Base-by-base conservation (phyloP, 2,113 vertebrate genomes). In the Carassius gibelio region DNA sequence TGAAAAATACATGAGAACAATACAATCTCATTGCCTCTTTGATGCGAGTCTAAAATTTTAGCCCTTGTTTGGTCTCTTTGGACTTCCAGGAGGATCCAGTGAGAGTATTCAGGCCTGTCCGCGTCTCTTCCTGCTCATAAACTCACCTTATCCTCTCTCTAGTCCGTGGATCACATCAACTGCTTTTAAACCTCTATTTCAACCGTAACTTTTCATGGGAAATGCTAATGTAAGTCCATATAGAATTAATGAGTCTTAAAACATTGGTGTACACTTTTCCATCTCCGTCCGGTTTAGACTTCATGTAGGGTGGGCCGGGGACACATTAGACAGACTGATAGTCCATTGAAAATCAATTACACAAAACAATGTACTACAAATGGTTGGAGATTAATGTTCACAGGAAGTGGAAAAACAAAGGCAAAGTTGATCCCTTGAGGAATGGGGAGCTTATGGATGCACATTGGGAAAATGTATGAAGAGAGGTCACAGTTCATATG, bases 331-430 rank as follows among this genome's bases (percentile, higher is more conserved):
- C n/a, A 61, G 55, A 78, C 48, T 84, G 61, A 75, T 83, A 75
- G 48, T 61, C 83, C 80, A 83, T 85, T 83, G 50, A 75, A 87
- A 85, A 84, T 86, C 64, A 84, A 75, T 84, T 85, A 87, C 36
- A 81, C 14, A 61, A 80, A 87, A 75, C 76, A 82, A n/a, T 52
- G 77, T 21, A 59, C 61, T 84, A 77, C 68, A 50, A 83, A 74
- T 23, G 66, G 66, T 42, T 83, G 48, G 26, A 14, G 15, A 87
- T 85, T 78, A 79, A 81, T 74, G 75, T 77, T 11, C 50, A 80
- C n/a, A 68, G 74, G 36, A 64, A 78, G 45, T 85, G 30, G 30
- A 72, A 82, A 68, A 74, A 69, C 69, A 50, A 48, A 50, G 30
- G 11, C 52, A 81, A 5, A 64, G 57, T 21, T 30, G 57, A 87